Evolutionary conservation across 2,888 invertebrate genomes (phyloP), one percentile per base, ranked within the genome.

Genomic region (Himalopsyche kuldschensis): DNA sequence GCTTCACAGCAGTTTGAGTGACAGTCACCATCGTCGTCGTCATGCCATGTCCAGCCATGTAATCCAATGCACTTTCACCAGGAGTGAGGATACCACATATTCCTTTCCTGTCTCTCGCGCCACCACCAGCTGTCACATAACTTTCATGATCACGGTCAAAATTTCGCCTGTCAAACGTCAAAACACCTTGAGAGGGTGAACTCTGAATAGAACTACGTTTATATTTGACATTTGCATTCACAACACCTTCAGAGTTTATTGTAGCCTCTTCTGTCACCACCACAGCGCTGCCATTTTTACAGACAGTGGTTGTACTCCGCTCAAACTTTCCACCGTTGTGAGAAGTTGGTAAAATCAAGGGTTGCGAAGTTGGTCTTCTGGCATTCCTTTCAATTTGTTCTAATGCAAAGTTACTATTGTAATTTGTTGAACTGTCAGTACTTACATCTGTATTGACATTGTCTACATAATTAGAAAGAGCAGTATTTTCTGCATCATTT

Each of bases 11-110:
- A 0, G 90, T 91, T 87, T 91, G 92, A 80, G 90, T 90, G 78
- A 91, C 91, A 3, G 91, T 91, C 83, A 91, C 91, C 87, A 91
- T 86, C 31, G 91, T 91, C 3, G 90, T 91, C 20, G 90, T 91
- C 15, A 91, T 91, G 10, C 91, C 87, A 87, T 88, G 88, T 84
- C 91, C 90, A 27, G 91, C 91, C 4, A 91, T 87, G 86, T 91
- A 91, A 20, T 85, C 91, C 10, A 91, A 87, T 85, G 91, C 91
- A 69, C 76, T 82, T 24, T 63, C 82, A 17, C 81, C 63, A 30
- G 82, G 75, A 20, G 83, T 84, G 17, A 85, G 84, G 55, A 84
- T 82, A 55, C 87, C 85, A 46, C 84, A 84, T 84, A 87, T 85
- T 79, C 87, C 83, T 87, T 87, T 85, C 88, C 90, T 90, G 87